These are phyloP conservation scores for Acanthisitta chloris DNA, from an alignment of 2,113 vertebrate species.

Conservation along the genomic window DNA sequence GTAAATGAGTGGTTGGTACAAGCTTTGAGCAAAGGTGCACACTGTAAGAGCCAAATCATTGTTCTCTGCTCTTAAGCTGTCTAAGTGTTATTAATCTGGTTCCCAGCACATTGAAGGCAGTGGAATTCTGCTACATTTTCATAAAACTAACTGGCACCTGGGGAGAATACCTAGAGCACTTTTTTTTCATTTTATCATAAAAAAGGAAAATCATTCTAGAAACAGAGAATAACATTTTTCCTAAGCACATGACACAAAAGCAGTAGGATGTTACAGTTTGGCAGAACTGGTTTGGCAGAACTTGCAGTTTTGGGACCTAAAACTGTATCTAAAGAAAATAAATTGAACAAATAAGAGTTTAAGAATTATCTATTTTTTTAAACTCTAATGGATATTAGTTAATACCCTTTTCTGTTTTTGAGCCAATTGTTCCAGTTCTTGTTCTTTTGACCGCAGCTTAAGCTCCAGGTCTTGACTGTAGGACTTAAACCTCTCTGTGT, in stretches of 20 bases:
- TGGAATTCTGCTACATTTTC: background rate
- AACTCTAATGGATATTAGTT: background rate
- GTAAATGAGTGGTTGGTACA: background rate
- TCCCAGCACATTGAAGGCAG: background rate
- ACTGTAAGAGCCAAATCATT: background rate
- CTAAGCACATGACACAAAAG: background rate
- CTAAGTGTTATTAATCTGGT: background rate
- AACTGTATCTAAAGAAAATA: background rate
- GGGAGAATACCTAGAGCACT: background rate
- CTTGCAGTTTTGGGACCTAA: background rate
- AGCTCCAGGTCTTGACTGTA: conserved; percentile 82
- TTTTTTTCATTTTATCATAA: background rate
- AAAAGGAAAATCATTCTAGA: background rate
- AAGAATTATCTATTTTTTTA: background rate
- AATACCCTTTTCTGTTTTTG: conserved; percentile 85
- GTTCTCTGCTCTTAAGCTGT: background rate
- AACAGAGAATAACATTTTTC: background rate
- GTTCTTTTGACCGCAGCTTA: conserved; percentile 84
- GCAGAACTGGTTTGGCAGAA: background rate
- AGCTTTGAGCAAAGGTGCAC: background rate
- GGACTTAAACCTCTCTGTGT: conserved; percentile 81
- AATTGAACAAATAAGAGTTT: background rate
- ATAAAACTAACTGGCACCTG: background rate
- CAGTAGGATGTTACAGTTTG: background rate
- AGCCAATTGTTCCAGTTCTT: conserved; percentile 82